phyloP scores from a whole-genome alignment of 1,140 invertebrate genomes.

The Drosophila parvula region DNA sequence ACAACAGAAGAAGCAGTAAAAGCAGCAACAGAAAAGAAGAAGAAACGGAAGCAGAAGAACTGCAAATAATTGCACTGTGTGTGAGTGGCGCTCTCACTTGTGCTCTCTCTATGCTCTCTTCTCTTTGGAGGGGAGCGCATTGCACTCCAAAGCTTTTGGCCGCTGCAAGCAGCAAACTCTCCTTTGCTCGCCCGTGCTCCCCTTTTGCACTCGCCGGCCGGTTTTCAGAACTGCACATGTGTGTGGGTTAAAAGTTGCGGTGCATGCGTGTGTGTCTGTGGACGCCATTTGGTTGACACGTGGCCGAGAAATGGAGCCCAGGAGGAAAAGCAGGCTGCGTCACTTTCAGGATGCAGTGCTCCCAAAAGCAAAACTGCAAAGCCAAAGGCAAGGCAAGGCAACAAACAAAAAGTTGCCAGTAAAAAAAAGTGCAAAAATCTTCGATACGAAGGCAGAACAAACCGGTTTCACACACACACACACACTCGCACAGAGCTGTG shows the following conservation, averaged over 20 bases:
- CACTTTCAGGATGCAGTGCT: constrained; percentile 20
- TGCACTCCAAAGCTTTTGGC: constrained; percentile 70
- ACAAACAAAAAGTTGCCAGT: constrained; percentile 60
- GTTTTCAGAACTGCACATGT: constrained; percentile 54
- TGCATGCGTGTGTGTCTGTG: constrained; percentile 46
- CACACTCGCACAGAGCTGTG: constrained; percentile 50
- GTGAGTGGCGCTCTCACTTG: constrained; percentile 10
- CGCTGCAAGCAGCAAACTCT: constrained; percentile 62
- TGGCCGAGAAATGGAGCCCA: constrained; percentile 70
- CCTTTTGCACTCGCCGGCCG: constrained; percentile 65
- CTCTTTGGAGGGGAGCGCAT: constrained; percentile 37
- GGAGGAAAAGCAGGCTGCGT: constrained; percentile 38
- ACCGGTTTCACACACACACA: constrained; percentile 64
- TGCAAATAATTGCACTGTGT: constrained; percentile 75
- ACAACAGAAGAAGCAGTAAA: constrained; percentile 47
- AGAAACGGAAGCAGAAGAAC: constrained; percentile 74
- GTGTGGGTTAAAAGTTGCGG: constrained; percentile 14
- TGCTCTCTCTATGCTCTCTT: constrained; percentile 4
- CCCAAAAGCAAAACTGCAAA: constrained; percentile 15
- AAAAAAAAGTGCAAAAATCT: constrained; percentile 35
- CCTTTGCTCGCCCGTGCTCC: constrained; percentile 25
- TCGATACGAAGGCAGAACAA: constrained; percentile 49
- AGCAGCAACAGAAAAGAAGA: constrained; percentile 39
- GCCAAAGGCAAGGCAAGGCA: constrained; percentile 47
- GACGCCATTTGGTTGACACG: constrained; percentile 78